phyloP scores from a whole-genome alignment of 2,888 invertebrate genomes.

The Hyppa rectilinea region DNA sequence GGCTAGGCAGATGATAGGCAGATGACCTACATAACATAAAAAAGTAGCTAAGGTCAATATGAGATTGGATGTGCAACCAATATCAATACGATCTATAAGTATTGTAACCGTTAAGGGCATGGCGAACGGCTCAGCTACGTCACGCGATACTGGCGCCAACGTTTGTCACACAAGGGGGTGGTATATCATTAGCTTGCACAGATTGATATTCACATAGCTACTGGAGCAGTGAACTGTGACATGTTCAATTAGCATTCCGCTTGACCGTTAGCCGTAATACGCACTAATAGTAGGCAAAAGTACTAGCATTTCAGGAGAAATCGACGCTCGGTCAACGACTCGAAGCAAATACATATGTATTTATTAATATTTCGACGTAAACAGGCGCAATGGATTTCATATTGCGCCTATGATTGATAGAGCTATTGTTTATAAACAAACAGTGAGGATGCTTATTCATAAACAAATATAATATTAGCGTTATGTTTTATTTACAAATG shows the following conservation, averaged over 20 bases:
- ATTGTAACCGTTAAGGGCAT: background rate
- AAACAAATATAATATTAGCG: background rate
- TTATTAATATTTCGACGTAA: constrained; percentile 23
- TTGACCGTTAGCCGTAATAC: constrained; percentile 74
- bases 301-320: constrained; percentile 74
- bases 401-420: constrained; percentile 4
- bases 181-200: constrained; percentile 61
- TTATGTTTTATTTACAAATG: background rate
- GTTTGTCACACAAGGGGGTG: constrained; percentile 33
- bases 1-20: too few relatives aligned
- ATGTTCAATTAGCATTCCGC: constrained; percentile 75
- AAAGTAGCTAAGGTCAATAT: background rate
- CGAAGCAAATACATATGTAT: constrained; percentile 40
- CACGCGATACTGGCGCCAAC: constrained; percentile 44
- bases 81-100: background rate
- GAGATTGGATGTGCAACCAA: background rate
- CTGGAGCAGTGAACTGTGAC: constrained; percentile 87
- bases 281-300: background rate
- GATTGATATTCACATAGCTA: constrained; percentile 75
- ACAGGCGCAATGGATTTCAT: constrained; percentile 41
- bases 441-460: background rate
- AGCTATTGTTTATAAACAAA: constrained; percentile 14
- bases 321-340: constrained; percentile 62
- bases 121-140: background rate
- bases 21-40: background rate